Evolutionary conservation across 2,888 invertebrate genomes (phyloP).

Genomic region (Luffia ferchaultella): DNA sequence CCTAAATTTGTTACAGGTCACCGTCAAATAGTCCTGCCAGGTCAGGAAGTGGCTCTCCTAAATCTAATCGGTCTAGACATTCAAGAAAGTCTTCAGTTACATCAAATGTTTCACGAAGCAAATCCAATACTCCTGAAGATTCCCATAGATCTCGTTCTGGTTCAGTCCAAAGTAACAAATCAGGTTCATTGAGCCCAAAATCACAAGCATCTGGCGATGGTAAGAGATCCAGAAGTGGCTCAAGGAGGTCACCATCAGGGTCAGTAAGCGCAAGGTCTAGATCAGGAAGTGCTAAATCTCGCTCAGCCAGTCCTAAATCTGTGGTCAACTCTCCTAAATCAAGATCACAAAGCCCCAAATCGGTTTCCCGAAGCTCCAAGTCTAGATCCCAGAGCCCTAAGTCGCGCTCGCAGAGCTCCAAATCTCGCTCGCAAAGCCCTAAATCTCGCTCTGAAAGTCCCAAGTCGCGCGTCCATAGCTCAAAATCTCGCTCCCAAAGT

Average conservation of each 20-base stretch:
- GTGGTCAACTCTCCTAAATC: conserved; percentile 22
- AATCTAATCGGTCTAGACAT: conserved; percentile 37
- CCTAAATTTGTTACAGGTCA: conserved; percentile 31
- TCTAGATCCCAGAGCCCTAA: conserved; percentile 31
- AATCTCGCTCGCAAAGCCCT: conserved; percentile 15
- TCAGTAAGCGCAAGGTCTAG: conserved; percentile 24
- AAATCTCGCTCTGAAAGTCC: conserved; percentile 5
- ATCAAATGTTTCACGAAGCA: conserved; percentile 43
- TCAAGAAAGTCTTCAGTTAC: conserved; percentile 45
- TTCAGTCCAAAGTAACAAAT: conserved; percentile 51
- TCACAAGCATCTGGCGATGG: conserved; percentile 51
- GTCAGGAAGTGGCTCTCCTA: conserved; percentile 52
- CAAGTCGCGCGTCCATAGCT: conserved; percentile 17
- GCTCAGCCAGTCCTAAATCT: conserved; percentile 17
- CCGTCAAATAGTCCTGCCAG: conserved; percentile 43
- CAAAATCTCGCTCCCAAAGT: conserved; percentile 26
- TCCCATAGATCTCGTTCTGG: conserved; percentile 51
- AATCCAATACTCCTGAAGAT: conserved; percentile 48
- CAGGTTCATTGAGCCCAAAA: conserved; percentile 49
- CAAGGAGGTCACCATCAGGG: conserved; percentile 32
- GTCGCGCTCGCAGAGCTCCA: conserved; percentile 23
- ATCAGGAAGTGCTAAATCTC: conserved; percentile 1
- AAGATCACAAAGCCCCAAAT: conserved; percentile 27
- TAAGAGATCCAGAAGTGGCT: conserved; percentile 38
- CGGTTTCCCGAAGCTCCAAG: conserved; percentile 19